Evolutionary conservation across 2,113 vertebrate genomes (phyloP).

Genomic region (Polypterus bichir): DNA sequence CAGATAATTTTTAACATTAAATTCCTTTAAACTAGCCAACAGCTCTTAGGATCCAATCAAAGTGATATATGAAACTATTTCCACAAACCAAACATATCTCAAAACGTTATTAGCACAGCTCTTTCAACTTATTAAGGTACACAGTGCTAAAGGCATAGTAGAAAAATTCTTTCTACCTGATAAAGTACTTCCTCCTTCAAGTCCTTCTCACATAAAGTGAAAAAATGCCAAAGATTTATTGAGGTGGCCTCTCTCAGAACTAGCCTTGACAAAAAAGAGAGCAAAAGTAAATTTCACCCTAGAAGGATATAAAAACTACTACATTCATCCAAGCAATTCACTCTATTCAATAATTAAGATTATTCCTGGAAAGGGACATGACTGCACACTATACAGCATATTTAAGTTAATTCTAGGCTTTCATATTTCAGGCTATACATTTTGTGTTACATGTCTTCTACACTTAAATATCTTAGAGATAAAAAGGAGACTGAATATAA

Average conservation of each 20-base stretch:
- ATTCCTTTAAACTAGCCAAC: conserved; percentile 28
- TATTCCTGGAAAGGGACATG: too few relatives aligned
- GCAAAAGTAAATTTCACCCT: neutral
- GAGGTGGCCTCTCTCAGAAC: conserved; percentile 34
- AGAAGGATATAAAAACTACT: neutral
- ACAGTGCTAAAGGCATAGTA: conserved; percentile 47
- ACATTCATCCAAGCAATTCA: neutral
- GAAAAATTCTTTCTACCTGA: conserved; percentile 45
- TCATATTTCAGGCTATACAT: neutral
- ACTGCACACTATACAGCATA: neutral
- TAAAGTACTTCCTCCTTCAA: conserved; percentile 50
- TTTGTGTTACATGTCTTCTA: neutral
- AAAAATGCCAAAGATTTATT: conserved; percentile 56
- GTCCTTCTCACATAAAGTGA: conserved; percentile 41
- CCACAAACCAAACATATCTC: conserved; percentile 58
- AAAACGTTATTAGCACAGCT: conserved; percentile 58
- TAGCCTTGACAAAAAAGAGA: conserved; percentile 12
- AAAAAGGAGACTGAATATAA: neutral
- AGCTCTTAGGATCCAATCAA: conserved; percentile 37
- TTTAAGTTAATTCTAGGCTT: neutral
- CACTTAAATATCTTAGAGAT: neutral
- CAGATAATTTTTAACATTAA: conserved; percentile 31
- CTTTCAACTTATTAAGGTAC: conserved; percentile 51
- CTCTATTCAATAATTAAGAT: neutral
- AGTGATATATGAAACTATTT: conserved; percentile 62